phyloP scores from a whole-genome alignment of 2,113 vertebrate species.

The Progne subis region DNA sequence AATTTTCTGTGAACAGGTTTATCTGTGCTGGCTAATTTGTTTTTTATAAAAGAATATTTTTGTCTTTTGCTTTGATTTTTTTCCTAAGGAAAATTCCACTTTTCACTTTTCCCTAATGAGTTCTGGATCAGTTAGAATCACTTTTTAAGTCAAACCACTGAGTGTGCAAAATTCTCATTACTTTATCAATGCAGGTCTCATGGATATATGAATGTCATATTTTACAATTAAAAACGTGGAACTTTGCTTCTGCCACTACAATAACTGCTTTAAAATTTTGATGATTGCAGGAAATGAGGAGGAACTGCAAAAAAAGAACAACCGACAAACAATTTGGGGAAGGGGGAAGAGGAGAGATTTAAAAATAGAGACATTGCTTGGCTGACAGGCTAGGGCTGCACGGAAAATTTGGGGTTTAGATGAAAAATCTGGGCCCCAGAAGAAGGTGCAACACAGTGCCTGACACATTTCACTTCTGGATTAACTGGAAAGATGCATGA shows the following conservation, averaged over 20 bases:
- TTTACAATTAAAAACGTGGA: neutral
- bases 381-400: neutral
- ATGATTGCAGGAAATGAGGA: neutral
- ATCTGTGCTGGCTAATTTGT: neutral
- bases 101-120: conserved; percentile 9
- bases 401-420: neutral
- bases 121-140: neutral
- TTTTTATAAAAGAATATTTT: neutral
- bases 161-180: neutral
- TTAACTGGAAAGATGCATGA: neutral
- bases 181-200: neutral
- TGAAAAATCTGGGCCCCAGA: neutral
- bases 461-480: neutral
- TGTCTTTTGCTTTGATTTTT: neutral
- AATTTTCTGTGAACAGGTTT: conserved; percentile 45
- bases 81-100: neutral
- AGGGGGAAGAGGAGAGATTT: neutral
- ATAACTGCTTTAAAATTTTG: neutral
- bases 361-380: neutral
- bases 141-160: neutral
- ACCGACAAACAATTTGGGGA: neutral
- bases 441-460: neutral
- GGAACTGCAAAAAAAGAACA: neutral
- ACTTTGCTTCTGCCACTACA: conserved; percentile 6
- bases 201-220: neutral